Evolutionary conservation across 2,797 vertebrate genomes (phyloP).

Genomic region (Lagocephalus sceleratus): DNA sequence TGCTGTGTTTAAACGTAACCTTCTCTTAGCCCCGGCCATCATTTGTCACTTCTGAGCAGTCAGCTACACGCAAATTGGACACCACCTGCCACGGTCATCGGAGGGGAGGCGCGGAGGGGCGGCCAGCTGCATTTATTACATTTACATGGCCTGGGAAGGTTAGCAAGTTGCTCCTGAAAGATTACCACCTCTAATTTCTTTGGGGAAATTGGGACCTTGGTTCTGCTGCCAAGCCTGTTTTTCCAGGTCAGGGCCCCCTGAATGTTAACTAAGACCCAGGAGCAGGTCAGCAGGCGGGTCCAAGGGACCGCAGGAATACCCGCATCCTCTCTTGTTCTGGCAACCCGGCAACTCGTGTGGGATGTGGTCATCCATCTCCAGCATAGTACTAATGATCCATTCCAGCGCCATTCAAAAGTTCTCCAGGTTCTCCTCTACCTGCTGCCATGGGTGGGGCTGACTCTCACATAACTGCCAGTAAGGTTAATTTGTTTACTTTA

Average conservation of each 20-base stretch:
- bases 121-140: slow-evolving; percentile 68
- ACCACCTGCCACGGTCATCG: slow-evolving; percentile 57
- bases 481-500: no score
- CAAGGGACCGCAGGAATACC: slow-evolving; percentile 70
- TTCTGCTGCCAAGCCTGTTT: slow-evolving; percentile 76
- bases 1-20: slow-evolving; percentile 82
- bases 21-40: slow-evolving; percentile 73
- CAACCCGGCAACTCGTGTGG: slow-evolving; percentile 73
- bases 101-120: slow-evolving; percentile 60
- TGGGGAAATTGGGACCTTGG: slow-evolving; percentile 79
- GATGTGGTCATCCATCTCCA: slow-evolving; percentile 82
- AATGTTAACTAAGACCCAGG: slow-evolving; percentile 85
- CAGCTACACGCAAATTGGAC: slow-evolving; percentile 77
- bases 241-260: slow-evolving; percentile 77
- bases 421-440: slow-evolving; percentile 66
- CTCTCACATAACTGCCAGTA: slow-evolving; percentile 37
- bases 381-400: slow-evolving; percentile 77
- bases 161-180: slow-evolving; percentile 75
- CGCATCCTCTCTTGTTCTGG: slow-evolving; percentile 58
- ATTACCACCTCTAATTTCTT: slow-evolving; percentile 85
- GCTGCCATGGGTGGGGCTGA: slow-evolving; percentile 48
- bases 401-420: slow-evolving; percentile 63
- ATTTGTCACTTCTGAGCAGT: slow-evolving; percentile 79
- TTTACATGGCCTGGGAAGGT: slow-evolving; percentile 80
- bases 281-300: slow-evolving; percentile 76